A percentile compares a stretch with the other conserved stretches of the same genome.
Evolutionary conservation across 2,888 invertebrate genomes (phyloP).

Genomic region (Ennomos quercinarius): DNA sequence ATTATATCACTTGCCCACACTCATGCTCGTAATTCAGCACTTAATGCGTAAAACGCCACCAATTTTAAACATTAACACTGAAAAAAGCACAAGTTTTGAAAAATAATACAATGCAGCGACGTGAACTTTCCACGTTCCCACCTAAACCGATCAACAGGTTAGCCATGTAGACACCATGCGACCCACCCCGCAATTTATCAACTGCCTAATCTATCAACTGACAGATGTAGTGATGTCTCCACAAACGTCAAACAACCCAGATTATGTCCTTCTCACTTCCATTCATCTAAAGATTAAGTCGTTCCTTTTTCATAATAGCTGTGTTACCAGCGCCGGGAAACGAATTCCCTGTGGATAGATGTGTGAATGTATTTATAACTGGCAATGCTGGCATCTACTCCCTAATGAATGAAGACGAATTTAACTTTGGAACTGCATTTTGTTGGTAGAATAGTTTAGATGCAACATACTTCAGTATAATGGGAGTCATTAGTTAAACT

Average conservation of each 20-base stretch:
- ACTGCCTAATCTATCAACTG: conserved; percentile 29
- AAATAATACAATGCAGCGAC: no score
- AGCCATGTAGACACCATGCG: not conserved
- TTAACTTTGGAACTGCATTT: conserved; percentile 26
- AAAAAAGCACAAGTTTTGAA: no score
- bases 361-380: conserved; percentile 38
- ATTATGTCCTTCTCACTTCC: conserved; percentile 29
- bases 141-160: conserved; percentile 1
- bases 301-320: conserved; percentile 37
- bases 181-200: conserved; percentile 14
- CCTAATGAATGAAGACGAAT: conserved; percentile 31
- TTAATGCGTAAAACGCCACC: no score
- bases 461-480: conserved; percentile 17
- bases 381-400: conserved; percentile 19
- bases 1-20: no score
- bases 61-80: no score
- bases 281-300: conserved; percentile 35
- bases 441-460: conserved; percentile 2
- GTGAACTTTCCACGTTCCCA: no score
- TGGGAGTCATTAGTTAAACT: conserved; percentile 23
- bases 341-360: conserved; percentile 31
- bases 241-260: conserved; percentile 34
- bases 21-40: no score
- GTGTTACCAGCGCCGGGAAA: conserved; percentile 36
- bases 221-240: conserved; percentile 34